Evolutionary conservation across 2,888 invertebrate genomes (phyloP), one percentile per base, ranked within the genome.

Genomic region (Limnephilus rhombicus): DNA sequence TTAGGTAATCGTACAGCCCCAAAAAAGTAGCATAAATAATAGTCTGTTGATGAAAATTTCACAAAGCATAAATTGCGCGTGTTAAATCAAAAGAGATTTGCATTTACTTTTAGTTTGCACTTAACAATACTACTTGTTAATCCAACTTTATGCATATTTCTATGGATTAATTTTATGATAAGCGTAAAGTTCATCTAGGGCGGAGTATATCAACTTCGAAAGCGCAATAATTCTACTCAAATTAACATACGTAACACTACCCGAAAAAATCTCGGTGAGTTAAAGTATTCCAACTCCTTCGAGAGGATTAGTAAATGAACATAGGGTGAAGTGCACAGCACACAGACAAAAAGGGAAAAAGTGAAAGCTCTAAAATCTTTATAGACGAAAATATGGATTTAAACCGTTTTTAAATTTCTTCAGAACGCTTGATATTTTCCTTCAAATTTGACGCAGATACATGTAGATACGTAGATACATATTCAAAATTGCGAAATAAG

Each of bases 191-290:
- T 68, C n/a, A 68, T 24, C 68, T 68, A 68, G 1, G 7, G 9
- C 24, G 7, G 9, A 24, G 24, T n/a, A 68, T 9, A 9, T n/a
- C 7, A 68, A 68, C 9, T n/a, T 90, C 68, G 53, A 86, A 91
- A 91, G 89, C 83, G 81, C 89, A 87, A 91, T 91, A 89, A 89
- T 92, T 93, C 93, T 89, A 87, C 68, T 86, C 86, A 90, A 93
- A 92, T 93, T 93, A 93, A 93, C 93, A 93, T 90, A 93, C 93
- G 91, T 92, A 91, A 92, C 92, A 88, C 89, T 91, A 45, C 92
- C 68, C 53, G 34, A 24, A 93, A 92, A 92, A 91, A 89, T 31
- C 81, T 68, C 18, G 24, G 68, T 68, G 68, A 68, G 49, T 15
- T 15, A 49, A 49, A 53, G 92, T 91, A 92, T 92, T 93, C 91